Base-by-base conservation (phyloP, 2,113 vertebrate genomes). In the Gracilinanus agilis region DNA sequence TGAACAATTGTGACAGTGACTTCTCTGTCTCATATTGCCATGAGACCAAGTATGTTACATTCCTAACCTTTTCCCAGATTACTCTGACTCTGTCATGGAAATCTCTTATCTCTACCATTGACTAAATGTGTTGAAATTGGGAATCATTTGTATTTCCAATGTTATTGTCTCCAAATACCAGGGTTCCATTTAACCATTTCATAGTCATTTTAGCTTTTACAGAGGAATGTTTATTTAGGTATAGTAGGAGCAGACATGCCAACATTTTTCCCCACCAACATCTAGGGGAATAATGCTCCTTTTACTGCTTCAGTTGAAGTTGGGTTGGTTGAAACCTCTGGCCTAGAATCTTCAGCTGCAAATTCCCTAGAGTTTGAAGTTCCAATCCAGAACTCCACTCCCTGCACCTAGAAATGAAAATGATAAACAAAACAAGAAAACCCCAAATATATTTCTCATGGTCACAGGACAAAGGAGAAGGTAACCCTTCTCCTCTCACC, bases 81-180 rank as follows among this genome's bases (percentile, higher is more conserved):
- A 23, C 34, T 40, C 34, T 40, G 61, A 75, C n/a, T n/a, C 29
- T 75, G 12, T 75, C n/a, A 34, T 67, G 61, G 29, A 27, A 67
- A 67, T 34, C 61, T 67, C 29, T 67, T 67, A 10, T 34, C 29
- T 67, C 27, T n/a, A 13, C 34, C 12, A 16, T 6, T 83, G 6
- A 83, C n/a, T 83, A 83, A 83, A 83, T 83, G 4, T 83, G 67
- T 83, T 83, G n/a, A 83, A 83, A 83, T 83, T 83, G n/a, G 67
- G 19, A 83, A 83, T 19, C 16, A 67, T 67, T 83, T 23, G 19
- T 23, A 40, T 83, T 83, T 34, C 67, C n/a, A 83, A 2, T 40
- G 19, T 83, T 40, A 40, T 12, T 29, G 34, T n/a, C 29, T 75
- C 61, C 12, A n/a, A 75, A 34, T n/a, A 75, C 12, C 13, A 75